Percentiles rank a stretch among this genome's conserved stretches.
phyloP scores from a whole-genome alignment of 2,797 vertebrate species.

The Danio albolineatus region DNA sequence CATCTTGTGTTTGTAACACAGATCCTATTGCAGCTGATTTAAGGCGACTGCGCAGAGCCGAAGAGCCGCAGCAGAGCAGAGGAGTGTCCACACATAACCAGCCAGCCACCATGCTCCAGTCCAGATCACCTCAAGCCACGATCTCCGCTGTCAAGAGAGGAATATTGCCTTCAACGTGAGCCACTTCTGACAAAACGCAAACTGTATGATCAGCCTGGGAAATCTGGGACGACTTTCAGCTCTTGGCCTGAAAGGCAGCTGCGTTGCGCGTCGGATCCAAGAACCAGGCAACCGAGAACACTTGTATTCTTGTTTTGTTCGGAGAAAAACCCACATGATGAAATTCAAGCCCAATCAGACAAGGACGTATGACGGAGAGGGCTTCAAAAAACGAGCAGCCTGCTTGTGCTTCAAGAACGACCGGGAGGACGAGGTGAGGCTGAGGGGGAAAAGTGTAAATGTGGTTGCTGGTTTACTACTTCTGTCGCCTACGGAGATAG shows the following conservation, averaged over 20 bases:
- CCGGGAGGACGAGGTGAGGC: conserved; percentile 90
- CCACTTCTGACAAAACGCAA: conserved; percentile 10
- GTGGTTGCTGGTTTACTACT: background rate
- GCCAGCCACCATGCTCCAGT: conserved; percentile 55
- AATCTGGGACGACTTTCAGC: conserved; percentile 20
- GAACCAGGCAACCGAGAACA: conserved; percentile 17
- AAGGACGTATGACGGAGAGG: conserved; percentile 94
- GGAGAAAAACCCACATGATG: conserved; percentile 84
- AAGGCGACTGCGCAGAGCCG: conserved; percentile 59
- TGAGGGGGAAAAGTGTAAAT: background rate
- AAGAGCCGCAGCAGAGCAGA: conserved; percentile 60
- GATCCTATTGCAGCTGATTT: conserved; percentile 48
- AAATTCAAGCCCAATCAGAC: conserved; percentile 98
- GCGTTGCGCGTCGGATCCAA: conserved; percentile 26
- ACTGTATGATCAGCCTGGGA: conserved; percentile 36
- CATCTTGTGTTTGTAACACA: conserved; percentile 22
- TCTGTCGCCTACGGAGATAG: background rate
- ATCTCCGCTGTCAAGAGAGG: conserved; percentile 24
- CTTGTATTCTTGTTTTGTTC: conserved; percentile 33
- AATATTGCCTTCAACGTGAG: conserved; percentile 41
- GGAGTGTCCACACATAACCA: conserved; percentile 62
- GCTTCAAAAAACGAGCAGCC: conserved; percentile 93
- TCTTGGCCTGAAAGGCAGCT: conserved; percentile 39
- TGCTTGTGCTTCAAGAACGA: conserved; percentile 92
- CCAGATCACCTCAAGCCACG: conserved; percentile 9